A percentile compares a stretch with the other conserved stretches of the same genome.
Conservation (phyloP, 2,797 vertebrate genomes). For the Parambassis ranga region DNA sequence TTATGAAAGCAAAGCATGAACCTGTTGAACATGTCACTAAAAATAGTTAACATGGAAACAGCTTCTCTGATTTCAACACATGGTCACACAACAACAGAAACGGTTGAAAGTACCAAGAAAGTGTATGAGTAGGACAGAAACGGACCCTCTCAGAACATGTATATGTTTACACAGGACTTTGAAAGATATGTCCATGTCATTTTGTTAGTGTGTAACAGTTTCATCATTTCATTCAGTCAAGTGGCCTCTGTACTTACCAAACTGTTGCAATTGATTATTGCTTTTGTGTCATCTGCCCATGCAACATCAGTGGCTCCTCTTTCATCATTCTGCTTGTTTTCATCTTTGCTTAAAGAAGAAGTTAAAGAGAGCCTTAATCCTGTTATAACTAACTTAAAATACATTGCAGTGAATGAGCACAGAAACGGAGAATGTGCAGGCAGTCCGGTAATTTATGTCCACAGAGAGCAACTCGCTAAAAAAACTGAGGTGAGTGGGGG, state of each 20-base stretch:
- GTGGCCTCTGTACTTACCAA: not conserved
- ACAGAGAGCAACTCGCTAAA: conserved; percentile 27
- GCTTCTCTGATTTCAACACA: no score
- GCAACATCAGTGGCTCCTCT: not conserved
- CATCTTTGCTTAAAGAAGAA: not conserved
- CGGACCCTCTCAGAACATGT: no score
- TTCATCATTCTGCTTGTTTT: conserved; percentile 3
- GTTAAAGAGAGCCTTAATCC: not conserved
- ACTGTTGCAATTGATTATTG: conserved; percentile 1
- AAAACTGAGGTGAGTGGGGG: not conserved
- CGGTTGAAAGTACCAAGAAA: no score
- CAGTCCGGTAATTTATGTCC: conserved; percentile 35
- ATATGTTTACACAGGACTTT: no score
- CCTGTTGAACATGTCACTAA: no score
- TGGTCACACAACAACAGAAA: no score
- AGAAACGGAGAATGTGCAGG: conserved; percentile 4
- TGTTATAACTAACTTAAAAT: not conserved
- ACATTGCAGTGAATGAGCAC: not conserved
- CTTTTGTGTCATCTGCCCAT: conserved; percentile 1
- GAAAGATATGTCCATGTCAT: not conserved
- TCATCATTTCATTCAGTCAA: conserved; percentile 10
- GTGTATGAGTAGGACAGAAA: no score
- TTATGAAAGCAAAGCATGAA: no score
- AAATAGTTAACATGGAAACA: no score
- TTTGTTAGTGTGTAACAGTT: not conserved